Base-by-base conservation (phyloP, 2,797 vertebrate species). In the Microtus agrestis region DNA sequence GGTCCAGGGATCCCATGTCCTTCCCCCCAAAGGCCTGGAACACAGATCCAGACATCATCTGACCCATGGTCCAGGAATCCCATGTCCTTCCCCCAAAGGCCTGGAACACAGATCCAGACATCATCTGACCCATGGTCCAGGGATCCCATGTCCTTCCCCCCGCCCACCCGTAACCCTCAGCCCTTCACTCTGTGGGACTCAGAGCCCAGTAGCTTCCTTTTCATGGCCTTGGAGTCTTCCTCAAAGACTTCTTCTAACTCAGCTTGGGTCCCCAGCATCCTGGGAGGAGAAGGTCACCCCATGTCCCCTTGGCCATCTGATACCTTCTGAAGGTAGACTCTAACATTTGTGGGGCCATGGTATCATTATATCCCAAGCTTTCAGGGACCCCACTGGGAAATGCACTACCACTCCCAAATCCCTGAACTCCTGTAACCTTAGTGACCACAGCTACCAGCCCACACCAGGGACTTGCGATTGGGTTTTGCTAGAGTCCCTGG, bases 341-440 rank as follows among this genome's bases (percentile, higher is more conserved):
- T 10, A 63, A 46, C 15, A 61, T 56, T 65, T 84, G 40, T 81
- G 61, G 13, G 78, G 25, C 1, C 79, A 74, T 56, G 29, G 46
- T 31, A 59, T 93, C 40, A 27, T 48, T 89, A 43, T 87, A 37
- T 61, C 56, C 74, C 90, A 92, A 0, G 91, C 87, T 95, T 95
- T 87, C 79, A 77, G 92, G 59, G 69, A 63, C 27, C 79, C 87
- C 19, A n/a, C 12, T 2, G 10, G 86, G 40, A 91, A 91, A 96
- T 34, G 51, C n/a, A 93, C 81, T 61, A 46, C 11, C 0, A 74
- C 71, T 91, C 82, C 76, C 82, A 92, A 95, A 91, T 76, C 92
- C 34, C 51, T 1, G n/a, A 1, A 10, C 27, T 15, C 86, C 54
- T 2, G 61, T 87, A 80, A 95, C 94, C 46, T 74, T 56, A 67